Percentiles rank a stretch among this genome's conserved stretches.
phyloP scores from a whole-genome alignment of 2,888 invertebrate species.

The Pammene fasciana region DNA sequence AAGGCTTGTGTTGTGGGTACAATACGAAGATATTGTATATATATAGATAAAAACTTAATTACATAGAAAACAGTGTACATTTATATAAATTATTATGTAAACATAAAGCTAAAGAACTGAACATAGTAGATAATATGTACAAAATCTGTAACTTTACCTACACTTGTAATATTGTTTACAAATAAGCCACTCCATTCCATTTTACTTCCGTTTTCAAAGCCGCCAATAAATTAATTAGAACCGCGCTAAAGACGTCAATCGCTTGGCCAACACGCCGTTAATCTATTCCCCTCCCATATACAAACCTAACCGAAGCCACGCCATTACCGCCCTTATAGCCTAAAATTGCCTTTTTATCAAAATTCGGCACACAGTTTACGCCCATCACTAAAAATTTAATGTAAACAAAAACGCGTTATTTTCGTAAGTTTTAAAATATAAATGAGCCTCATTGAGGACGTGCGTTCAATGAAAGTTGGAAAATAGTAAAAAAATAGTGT shows the following conservation, averaged over 20 bases:
- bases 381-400: constrained; percentile 69
- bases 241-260: constrained; percentile 78
- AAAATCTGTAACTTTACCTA: neutral
- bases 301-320: constrained; percentile 50
- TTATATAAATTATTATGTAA: no score
- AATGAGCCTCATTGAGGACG: constrained; percentile 79
- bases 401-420: constrained; percentile 76
- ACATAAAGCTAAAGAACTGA: no score
- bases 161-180: neutral
- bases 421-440: constrained; percentile 73
- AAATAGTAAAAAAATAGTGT: constrained; percentile 75
- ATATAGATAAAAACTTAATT: no score
- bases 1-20: no score
- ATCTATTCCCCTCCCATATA: constrained; percentile 59
- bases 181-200: constrained; percentile 56
- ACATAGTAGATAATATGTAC: neutral
- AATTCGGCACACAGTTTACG: constrained; percentile 77
- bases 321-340: constrained; percentile 61
- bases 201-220: constrained; percentile 72
- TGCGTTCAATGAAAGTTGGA: constrained; percentile 75
- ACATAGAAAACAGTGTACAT: no score
- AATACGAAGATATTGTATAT: no score
- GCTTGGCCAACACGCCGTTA: constrained; percentile 60
- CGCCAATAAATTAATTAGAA: constrained; percentile 79
- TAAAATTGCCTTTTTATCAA: constrained; percentile 66